phyloP scores from a whole-genome alignment of 2,888 invertebrate species.

The Alentia gelatinosa region DNA sequence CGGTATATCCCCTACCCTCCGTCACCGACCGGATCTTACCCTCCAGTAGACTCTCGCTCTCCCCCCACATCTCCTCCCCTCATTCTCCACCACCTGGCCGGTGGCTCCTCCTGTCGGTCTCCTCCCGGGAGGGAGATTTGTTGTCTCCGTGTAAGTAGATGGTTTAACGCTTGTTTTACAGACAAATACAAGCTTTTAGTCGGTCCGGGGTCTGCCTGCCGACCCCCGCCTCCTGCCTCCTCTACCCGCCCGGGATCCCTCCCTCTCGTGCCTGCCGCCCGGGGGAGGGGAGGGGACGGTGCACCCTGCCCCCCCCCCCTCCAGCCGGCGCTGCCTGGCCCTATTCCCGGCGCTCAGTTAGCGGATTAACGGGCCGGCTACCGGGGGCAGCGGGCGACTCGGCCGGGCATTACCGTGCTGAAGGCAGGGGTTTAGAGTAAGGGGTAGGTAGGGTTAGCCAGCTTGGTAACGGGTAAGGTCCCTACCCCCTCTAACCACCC shows the following conservation, averaged over 20 bases:
- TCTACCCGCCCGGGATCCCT: neutral
- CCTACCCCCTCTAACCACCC: neutral
- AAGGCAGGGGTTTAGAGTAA: neutral
- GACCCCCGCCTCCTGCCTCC: neutral
- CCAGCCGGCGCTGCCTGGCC: neutral
- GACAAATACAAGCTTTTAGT: constrained; percentile 51
- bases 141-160: constrained; percentile 35
- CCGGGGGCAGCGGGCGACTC: neutral
- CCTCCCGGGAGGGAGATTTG: constrained; percentile 21
- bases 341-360: constrained; percentile 9
- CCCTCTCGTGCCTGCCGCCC: constrained; percentile 3
- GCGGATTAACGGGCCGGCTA: neutral
- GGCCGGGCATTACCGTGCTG: neutral
- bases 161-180: constrained; percentile 52
- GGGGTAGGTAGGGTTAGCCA: neutral
- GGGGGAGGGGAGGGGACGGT: neutral
- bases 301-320: neutral
- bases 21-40: neutral
- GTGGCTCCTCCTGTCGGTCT: neutral
- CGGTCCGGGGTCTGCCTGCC: neutral
- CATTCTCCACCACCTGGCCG: constrained; percentile 10
- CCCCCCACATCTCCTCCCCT: neutral
- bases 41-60: neutral
- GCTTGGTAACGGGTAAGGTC: neutral
- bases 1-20: neutral